Evolutionary conservation across 2,888 invertebrate species (phyloP), one percentile per base, ranked within the genome.

Genomic region (Dynastes tityus): DNA sequence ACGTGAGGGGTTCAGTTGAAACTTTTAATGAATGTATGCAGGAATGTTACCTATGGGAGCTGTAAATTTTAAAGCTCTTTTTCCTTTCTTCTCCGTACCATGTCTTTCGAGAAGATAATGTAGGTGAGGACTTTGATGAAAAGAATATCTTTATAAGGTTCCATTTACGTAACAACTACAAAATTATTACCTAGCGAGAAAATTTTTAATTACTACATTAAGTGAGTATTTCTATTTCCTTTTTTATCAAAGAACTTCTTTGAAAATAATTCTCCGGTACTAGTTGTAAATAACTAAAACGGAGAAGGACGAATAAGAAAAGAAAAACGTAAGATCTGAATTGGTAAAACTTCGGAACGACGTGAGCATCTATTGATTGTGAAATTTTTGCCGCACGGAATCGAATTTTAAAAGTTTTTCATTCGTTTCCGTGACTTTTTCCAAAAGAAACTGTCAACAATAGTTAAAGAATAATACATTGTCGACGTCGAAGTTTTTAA

Each of bases 11-110:
- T 27, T 40, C 13, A n/a, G 53, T 45, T 61, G 22, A 49, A 74
- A 74, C 73, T 74, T 74, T 74, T 74, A 74, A 74, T 63, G 61
- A 74, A 74, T 74, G 58, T 61, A 74, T 74, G 73, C 63, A 74
- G 61, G 61, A 74, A 74, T 74, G 45, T 61, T 45, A 16, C 73
- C 22, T 61, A 6, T 22, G 61, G 61, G 73, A 74, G 61, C 73
- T 29, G 61, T 61, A 74, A 74, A 74, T 74, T 61, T 61, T 61
- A 40, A 22, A 61, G 61, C 13, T 40, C 61, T 63, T 74, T 74
- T 74, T 45, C 32, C 45, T 40, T 40, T 74, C 37, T 74, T 49
- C 61, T 40, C 45, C 40, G n/a, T 51, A 1, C 29, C 29, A 27
- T 29, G 49, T 74, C 61, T 74, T 74, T 74, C 27, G 13, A 68